Conservation (phyloP, 2,797 vertebrate species). For the Atherinosoma microstoma region DNA sequence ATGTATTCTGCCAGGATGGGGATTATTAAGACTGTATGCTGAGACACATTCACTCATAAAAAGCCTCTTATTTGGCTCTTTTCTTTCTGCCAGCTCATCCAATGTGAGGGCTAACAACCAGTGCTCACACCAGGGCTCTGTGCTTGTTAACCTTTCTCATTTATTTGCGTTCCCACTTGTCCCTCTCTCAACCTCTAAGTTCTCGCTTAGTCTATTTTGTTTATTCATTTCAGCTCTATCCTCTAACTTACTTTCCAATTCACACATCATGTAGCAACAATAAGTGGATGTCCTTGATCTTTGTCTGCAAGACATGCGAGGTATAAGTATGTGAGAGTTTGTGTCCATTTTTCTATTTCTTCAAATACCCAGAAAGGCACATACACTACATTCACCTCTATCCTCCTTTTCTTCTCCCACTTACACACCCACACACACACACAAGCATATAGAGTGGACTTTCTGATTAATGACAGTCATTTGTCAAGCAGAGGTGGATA, state of each 20-base stretch:
- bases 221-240: not conserved
- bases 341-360: conserved; percentile 52
- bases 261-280: not conserved
- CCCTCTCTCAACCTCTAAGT: conserved; percentile 26
- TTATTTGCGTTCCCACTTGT: conserved; percentile 55
- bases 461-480: conserved; percentile 81
- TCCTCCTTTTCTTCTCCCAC: conserved; percentile 10
- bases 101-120: no score
- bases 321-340: conserved; percentile 22
- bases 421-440: conserved; percentile 18
- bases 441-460: conserved; percentile 34
- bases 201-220: not conserved
- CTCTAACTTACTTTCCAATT: not conserved
- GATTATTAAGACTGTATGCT: conserved; percentile 86
- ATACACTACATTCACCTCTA: conserved; percentile 50
- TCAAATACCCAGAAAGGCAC: conserved; percentile 43
- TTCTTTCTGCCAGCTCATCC: no score
- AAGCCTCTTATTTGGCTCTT: no score
- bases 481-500: conserved; percentile 81
- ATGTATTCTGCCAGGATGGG: conserved; percentile 81
- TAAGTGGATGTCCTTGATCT: conserved; percentile 32
- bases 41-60: conserved; percentile 79
- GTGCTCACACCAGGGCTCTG: conserved; percentile 60
- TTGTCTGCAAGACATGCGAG: conserved; percentile 36
- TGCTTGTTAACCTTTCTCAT: conserved; percentile 61